Conservation (phyloP, 2,888 invertebrate species). For the Heliothis peltigera region DNA sequence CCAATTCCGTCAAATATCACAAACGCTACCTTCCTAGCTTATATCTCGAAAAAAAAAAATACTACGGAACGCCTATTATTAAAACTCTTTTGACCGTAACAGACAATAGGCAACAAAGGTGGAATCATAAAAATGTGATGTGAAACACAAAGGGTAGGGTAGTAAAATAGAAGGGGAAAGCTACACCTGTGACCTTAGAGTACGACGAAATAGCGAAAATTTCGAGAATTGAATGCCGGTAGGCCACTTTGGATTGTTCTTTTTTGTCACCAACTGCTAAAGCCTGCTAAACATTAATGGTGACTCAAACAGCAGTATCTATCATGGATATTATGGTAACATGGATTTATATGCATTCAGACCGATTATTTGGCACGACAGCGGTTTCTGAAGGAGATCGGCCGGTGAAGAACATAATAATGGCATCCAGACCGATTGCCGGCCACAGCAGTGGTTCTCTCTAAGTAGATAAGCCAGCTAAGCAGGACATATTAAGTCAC, state of each 20-base stretch:
- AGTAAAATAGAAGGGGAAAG: conserved; percentile 57
- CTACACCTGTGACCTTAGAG: conserved; percentile 65
- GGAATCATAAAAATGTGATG: conserved; percentile 69
- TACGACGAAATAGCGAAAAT: conserved; percentile 52
- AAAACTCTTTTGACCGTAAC: conserved; percentile 70
- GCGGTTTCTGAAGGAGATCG: no score
- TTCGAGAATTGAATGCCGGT: conserved; percentile 49
- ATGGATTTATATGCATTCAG: no score
- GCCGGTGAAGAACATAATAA: no score
- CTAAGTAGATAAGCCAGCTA: no score
- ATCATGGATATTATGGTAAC: no score
- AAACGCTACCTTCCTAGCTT: conserved; percentile 29
- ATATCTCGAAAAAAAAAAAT: conserved; percentile 46
- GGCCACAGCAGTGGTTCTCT: no score
- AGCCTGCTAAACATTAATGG: no score
- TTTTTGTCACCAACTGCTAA: conserved; percentile 19
- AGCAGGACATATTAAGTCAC: no score
- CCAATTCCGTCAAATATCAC: conserved; percentile 42
- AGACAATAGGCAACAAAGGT: conserved; percentile 64
- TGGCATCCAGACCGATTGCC: no score
- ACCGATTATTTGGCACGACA: no score
- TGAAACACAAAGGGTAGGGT: conserved; percentile 58
- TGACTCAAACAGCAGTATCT: no score
- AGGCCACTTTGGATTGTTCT: conserved; percentile 21
- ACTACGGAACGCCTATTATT: conserved; percentile 63